Evolutionary conservation across 2,113 vertebrate genomes (phyloP).

Genomic region (Tichodroma muraria): DNA sequence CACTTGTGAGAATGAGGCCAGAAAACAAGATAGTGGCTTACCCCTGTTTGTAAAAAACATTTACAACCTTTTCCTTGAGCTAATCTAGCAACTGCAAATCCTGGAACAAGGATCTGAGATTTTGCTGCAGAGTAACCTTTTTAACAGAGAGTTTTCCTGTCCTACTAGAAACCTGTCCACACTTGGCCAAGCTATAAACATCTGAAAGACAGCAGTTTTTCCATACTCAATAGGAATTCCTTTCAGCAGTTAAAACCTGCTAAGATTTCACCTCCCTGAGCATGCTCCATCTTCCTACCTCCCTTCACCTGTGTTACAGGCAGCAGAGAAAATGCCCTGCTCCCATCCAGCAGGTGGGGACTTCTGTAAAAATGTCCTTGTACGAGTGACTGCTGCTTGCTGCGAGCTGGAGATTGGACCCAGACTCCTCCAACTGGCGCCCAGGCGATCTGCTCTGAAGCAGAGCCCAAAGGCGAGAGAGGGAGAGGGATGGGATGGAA

Average conservation of each 20-base stretch:
- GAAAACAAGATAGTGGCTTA: constrained; percentile 7
- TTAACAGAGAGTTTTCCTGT: constrained; percentile 46
- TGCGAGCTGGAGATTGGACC: neutral
- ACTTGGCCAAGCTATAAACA: constrained; percentile 27
- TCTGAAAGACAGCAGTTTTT: constrained; percentile 32
- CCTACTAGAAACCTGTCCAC: constrained; percentile 33
- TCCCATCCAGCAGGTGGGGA: neutral
- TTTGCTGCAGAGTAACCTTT: constrained; percentile 39
- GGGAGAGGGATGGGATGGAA: neutral
- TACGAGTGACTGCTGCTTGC: neutral
- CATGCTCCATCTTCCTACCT: neutral
- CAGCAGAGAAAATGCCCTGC: neutral
- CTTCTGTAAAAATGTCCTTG: neutral
- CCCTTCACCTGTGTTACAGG: neutral
- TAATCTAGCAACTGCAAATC: constrained; percentile 30
- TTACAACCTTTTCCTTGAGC: constrained; percentile 25
- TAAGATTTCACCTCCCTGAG: neutral
- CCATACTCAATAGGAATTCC: constrained; percentile 1
- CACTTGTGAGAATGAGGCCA: neutral
- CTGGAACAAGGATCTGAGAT: constrained; percentile 15
- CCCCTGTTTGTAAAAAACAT: neutral
- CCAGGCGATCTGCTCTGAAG: neutral
- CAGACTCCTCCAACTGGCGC: neutral
- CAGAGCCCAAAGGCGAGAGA: neutral
- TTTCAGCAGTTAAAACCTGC: constrained; percentile 24